Evolutionary conservation across 2,113 vertebrate genomes (phyloP).

Genomic region (Ameiurus melas): DNA sequence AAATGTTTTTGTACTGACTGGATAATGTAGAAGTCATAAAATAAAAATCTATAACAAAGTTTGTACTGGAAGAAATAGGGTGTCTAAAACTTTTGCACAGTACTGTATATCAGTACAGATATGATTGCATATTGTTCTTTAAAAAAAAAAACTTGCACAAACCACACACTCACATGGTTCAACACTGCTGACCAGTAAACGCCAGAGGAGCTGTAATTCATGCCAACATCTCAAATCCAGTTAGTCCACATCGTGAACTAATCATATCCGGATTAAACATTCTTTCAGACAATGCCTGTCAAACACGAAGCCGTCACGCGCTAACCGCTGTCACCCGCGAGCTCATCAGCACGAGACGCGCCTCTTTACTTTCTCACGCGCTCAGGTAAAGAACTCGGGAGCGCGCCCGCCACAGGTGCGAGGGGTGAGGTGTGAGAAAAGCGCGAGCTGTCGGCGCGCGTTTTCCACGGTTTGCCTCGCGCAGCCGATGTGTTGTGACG

Average conservation of each 20-base stretch:
- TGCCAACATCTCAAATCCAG: conserved; percentile 2
- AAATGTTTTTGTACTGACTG: too few species aligned
- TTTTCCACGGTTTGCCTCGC: conserved; percentile 69
- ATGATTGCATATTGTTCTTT: background rate
- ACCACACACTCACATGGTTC: background rate
- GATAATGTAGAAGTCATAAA: too few species aligned
- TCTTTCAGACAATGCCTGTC: conserved; percentile 22
- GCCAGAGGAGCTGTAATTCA: background rate
- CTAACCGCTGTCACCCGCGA: conserved; percentile 12
- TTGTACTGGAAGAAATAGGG: too few species aligned
- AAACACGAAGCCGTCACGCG: background rate
- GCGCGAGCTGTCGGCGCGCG: conserved; percentile 54
- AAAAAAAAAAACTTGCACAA: background rate
- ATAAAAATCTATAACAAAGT: too few species aligned
- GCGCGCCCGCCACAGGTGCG: conserved; percentile 49
- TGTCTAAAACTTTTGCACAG: too few species aligned
- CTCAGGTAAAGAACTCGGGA: conserved; percentile 33
- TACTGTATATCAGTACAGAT: too few species aligned
- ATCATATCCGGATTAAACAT: conserved; percentile 14
- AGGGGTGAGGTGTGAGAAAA: conserved; percentile 50
- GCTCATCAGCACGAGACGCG: conserved; percentile 4
- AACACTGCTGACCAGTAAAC: background rate
- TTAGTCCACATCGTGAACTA: background rate
- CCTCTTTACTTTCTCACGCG: conserved; percentile 44
- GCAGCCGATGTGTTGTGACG: conserved; percentile 74